phyloP scores from a whole-genome alignment of 2,888 invertebrate genomes.

The Xylota segnis region DNA sequence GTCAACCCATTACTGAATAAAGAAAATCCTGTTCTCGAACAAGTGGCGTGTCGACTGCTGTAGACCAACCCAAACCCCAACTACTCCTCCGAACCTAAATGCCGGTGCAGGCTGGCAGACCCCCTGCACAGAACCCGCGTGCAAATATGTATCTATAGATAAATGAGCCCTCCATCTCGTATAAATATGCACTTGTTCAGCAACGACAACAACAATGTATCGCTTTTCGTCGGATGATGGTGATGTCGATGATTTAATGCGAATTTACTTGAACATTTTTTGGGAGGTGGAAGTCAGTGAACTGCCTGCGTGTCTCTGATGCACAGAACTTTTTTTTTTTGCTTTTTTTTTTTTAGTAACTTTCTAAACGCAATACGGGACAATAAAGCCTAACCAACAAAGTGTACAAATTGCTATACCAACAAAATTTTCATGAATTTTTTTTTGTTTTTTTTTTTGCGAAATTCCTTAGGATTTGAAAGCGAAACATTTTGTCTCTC shows the following conservation, averaged over 20 bases:
- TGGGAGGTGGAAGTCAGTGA: conserved; percentile 70
- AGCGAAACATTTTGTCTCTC: conserved; percentile 13
- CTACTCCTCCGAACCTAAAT: conserved; percentile 31
- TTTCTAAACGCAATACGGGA: conserved; percentile 59
- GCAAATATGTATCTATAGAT: conserved; percentile 50
- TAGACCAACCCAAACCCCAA: conserved; percentile 18
- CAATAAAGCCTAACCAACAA: not conserved
- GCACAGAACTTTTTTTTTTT: conserved; percentile 50
- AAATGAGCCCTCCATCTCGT: conserved; percentile 18
- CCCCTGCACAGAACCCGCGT: conserved; percentile 69
- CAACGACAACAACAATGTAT: conserved; percentile 35
- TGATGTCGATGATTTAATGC: conserved; percentile 69
- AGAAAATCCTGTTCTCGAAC: conserved; percentile 53
- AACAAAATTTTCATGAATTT: not conserved
- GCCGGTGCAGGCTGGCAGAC: conserved; percentile 43
- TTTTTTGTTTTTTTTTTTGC: not conserved
- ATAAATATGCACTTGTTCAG: conserved; percentile 55
- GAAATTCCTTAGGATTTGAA: conserved; percentile 1
- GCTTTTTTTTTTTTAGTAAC: conserved; percentile 40
- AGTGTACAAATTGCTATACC: not conserved
- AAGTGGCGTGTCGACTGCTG: conserved; percentile 52
- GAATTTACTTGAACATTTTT: conserved; percentile 68
- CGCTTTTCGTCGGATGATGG: conserved; percentile 21
- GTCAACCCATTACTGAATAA: conserved; percentile 55
- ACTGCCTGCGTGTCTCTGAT: conserved; percentile 72